Evolutionary conservation across 2,888 invertebrate genomes (phyloP).

Genomic region (Plebejus melissa): DNA sequence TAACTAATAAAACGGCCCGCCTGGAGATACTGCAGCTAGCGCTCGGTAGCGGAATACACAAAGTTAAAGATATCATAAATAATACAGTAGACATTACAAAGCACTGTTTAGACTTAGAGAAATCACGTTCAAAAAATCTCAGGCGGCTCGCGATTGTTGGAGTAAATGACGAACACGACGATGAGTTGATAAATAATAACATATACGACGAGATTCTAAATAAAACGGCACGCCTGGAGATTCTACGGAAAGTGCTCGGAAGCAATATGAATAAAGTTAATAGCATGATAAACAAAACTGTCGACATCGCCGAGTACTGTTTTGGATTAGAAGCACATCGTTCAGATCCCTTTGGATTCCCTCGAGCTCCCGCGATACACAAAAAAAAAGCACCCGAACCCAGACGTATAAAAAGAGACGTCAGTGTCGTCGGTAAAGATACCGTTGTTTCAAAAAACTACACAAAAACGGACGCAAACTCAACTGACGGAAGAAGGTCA

Average conservation of each 20-base stretch:
- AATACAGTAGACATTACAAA: neutral
- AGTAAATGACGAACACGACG: neutral
- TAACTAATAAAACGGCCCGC: neutral
- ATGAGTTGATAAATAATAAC: neutral
- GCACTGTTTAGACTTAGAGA: neutral
- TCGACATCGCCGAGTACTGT: neutral
- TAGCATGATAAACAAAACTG: constrained; percentile 4
- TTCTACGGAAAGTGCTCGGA: neutral
- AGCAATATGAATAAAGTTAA: neutral
- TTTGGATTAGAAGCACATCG: neutral
- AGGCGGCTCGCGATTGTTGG: neutral
- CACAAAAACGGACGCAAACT: neutral
- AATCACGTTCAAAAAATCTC: neutral
- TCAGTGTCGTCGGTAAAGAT: neutral
- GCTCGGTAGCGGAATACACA: neutral
- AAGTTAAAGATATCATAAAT: neutral
- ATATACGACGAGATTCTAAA: neutral
- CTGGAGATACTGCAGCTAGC: neutral
- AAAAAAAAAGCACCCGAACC: too few species aligned
- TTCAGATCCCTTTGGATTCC: neutral
- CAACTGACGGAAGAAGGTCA: constrained; percentile 32
- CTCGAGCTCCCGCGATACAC: too few species aligned
- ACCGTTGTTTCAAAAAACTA: neutral
- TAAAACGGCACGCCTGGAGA: neutral
- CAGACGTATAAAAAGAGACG: neutral